phyloP scores from a whole-genome alignment of 1,140 invertebrate genomes.

The Sycophila sp. region DNA sequence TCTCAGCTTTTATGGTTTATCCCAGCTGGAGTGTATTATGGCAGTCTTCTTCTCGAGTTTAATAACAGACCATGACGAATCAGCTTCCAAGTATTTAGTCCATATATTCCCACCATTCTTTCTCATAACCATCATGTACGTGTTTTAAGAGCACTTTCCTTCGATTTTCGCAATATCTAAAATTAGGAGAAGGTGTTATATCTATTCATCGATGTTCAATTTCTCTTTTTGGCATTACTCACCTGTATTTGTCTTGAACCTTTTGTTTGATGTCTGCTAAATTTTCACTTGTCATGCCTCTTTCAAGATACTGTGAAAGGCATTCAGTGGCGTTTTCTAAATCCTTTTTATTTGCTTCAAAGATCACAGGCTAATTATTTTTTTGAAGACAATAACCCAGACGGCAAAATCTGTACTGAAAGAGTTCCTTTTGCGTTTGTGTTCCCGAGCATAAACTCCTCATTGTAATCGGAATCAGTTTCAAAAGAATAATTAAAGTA shows the following conservation, averaged over 20 bases:
- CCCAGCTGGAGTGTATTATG: constrained; percentile 56
- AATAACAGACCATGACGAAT: constrained; percentile 24
- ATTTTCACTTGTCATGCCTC: constrained; percentile 98
- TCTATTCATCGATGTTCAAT: constrained; percentile 55
- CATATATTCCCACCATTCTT: constrained; percentile 97
- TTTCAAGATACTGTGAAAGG: constrained; percentile 96
- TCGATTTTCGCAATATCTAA: constrained; percentile 97
- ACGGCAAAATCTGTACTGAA: constrained; percentile 99
- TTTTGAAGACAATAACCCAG: constrained; percentile 98
- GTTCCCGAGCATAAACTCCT: constrained; percentile 95
- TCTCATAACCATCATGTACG: constrained; percentile 98
- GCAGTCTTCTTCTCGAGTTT: constrained; percentile 18
- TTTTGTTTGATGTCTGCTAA: constrained; percentile 98
- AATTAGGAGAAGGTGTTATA: constrained; percentile 72
- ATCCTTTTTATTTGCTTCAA: constrained; percentile 99
- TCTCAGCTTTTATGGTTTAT: constrained; percentile 58
- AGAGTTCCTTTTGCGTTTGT: constrained; percentile 98
- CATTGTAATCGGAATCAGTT: too few relatives aligned
- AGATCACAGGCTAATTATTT: constrained; percentile 99
- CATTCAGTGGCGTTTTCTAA: constrained; percentile 96
- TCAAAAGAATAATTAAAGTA: too few relatives aligned
- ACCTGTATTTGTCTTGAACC: constrained; percentile 99
- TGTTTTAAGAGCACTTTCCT: constrained; percentile 94
- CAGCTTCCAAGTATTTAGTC: constrained; percentile 68
- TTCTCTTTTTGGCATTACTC: constrained; percentile 40